Conservation (phyloP, 2,797 vertebrate genomes). For the Buceros bicornis region DNA sequence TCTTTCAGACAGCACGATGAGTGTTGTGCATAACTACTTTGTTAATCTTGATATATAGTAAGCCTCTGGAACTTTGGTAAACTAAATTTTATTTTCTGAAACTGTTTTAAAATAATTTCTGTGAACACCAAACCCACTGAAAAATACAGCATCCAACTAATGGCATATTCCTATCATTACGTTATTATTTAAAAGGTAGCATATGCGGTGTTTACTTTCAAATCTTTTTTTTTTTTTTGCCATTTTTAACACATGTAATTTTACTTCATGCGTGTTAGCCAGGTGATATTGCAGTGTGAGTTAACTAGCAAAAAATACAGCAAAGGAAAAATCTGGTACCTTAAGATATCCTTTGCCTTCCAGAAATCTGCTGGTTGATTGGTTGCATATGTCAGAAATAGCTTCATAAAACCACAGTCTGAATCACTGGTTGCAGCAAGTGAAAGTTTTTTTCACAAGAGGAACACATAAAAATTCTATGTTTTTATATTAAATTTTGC, state of each 20-base stretch:
- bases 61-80: not conserved
- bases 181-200: not conserved
- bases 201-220: not conserved
- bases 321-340: not conserved
- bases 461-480: not conserved
- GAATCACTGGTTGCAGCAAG: not conserved
- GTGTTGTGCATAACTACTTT: accelerated
- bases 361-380: not conserved
- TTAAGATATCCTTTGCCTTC: not conserved
- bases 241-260: not conserved
- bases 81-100: not conserved
- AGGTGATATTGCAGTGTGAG: not conserved
- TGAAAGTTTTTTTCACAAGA: not conserved
- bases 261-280: not conserved
- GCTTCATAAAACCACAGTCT: not conserved
- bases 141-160: not conserved
- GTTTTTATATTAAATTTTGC: not conserved
- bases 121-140: not conserved
- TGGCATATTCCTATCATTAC: not conserved
- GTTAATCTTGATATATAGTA: not conserved
- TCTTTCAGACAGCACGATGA: not conserved
- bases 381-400: not conserved
- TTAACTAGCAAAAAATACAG: not conserved
- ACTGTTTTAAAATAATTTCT: not conserved
- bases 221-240: not conserved